phyloP scores from a whole-genome alignment of 2,888 invertebrate species.

The Serripes groenlandicus region DNA sequence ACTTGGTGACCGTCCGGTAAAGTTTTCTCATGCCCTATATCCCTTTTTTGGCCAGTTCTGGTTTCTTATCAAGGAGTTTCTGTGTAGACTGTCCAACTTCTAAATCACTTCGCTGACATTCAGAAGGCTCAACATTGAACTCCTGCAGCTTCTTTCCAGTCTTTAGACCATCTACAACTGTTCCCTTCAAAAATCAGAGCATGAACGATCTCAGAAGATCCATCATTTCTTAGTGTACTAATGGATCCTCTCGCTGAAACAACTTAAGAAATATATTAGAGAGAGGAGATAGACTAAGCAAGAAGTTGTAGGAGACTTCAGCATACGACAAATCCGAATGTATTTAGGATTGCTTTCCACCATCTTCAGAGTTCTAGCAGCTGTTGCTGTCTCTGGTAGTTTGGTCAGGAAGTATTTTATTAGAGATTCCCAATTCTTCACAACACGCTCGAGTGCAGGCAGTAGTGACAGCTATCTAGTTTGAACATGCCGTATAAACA shows the following conservation, averaged over 20 bases:
- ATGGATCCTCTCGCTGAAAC: conserved; percentile 57
- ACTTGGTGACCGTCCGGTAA: conserved; percentile 47
- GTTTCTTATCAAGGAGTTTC: conserved; percentile 43
- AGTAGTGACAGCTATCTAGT: conserved; percentile 61
- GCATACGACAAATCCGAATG: conserved; percentile 51
- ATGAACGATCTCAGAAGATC: conserved; percentile 52
- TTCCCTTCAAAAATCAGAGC: conserved; percentile 52
- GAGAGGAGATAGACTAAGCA: conserved; percentile 41
- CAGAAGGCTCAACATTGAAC: conserved; percentile 35
- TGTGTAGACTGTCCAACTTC: conserved; percentile 54
- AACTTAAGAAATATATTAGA: conserved; percentile 49
- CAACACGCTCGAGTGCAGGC: conserved; percentile 52
- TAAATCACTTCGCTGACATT: conserved; percentile 39
- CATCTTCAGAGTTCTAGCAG: conserved; percentile 37
- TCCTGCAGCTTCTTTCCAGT: conserved; percentile 32
- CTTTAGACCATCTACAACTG: conserved; percentile 34
- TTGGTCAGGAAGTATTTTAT: conserved; percentile 40
- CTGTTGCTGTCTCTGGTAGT: conserved; percentile 38
- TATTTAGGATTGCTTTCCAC: conserved; percentile 49
- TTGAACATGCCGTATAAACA: conserved; percentile 61
- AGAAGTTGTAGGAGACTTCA: conserved; percentile 47
- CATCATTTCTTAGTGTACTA: conserved; percentile 48
- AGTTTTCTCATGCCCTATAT: conserved; percentile 52
- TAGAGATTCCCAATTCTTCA: conserved; percentile 47
- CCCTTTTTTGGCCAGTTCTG: conserved; percentile 43